These are phyloP conservation scores for Mellilla xanthometata DNA, from an alignment of 2,888 invertebrate species.

Conservation along the genomic window DNA sequence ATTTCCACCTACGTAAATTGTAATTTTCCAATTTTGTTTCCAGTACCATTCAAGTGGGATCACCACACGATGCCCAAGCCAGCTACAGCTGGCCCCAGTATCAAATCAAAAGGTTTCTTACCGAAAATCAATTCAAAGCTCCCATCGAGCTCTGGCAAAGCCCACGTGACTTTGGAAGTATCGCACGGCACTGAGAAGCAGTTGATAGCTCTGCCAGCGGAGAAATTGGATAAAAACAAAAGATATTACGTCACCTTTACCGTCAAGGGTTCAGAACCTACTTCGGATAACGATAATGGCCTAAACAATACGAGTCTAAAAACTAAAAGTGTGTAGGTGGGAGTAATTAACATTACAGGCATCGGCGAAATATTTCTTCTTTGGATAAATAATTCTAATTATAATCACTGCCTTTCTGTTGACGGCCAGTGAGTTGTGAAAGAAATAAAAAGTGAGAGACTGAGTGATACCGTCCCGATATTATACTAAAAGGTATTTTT, in stretches of 20 bases:
- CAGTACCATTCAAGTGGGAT: conserved; percentile 89
- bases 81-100: conserved; percentile 73
- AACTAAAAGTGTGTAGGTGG: conserved; percentile 58
- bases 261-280: conserved; percentile 87
- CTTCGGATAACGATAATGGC: conserved; percentile 78
- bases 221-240: conserved; percentile 93
- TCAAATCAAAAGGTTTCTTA: conserved; percentile 83
- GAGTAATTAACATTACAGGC: conserved; percentile 46
- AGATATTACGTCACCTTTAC: conserved; percentile 96
- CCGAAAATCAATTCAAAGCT: conserved; percentile 85
- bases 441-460: conserved; percentile 40
- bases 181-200: conserved; percentile 93
- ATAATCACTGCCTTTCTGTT: conserved; percentile 44
- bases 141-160: conserved; percentile 59
- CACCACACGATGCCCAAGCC: conserved; percentile 91
- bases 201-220: conserved; percentile 93
- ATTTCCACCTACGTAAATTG: no score
- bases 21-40: conserved; percentile 41
- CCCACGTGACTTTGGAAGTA: conserved; percentile 89
- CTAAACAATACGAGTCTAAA: conserved; percentile 68
- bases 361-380: conserved; percentile 1
- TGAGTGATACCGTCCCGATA: conserved; percentile 47
- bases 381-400: background rate
- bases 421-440: background rate
- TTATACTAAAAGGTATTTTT: conserved; percentile 41